phyloP scores from a whole-genome alignment of 2,888 invertebrate species.

The Hydriomena furcata region DNA sequence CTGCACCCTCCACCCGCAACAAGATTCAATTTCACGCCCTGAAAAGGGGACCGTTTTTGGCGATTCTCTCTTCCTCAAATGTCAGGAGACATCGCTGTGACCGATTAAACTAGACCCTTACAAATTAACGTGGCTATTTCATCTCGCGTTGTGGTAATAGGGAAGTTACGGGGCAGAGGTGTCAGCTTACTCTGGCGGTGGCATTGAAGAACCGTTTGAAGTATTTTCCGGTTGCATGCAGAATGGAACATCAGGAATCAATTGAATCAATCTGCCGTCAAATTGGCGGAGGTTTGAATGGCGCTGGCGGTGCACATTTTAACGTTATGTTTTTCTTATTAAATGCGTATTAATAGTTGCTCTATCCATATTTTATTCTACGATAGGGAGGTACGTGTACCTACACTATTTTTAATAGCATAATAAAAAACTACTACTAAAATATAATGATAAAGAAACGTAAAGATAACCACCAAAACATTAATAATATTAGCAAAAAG shows the following conservation, averaged over 20 bases:
- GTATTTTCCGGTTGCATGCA: constrained; percentile 74
- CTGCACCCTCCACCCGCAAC: constrained; percentile 76
- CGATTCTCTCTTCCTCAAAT: constrained; percentile 72
- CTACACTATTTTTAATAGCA: no score
- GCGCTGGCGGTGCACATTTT: constrained; percentile 53
- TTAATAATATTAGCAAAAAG: no score
- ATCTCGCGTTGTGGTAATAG: constrained; percentile 37
- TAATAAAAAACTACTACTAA: no score
- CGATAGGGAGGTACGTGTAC: no score
- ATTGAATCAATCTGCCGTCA: constrained; percentile 78
- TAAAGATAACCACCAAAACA: no score
- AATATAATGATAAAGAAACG: no score
- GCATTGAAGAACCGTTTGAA: constrained; percentile 62
- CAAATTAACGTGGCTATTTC: constrained; percentile 49
- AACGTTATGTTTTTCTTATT: constrained; percentile 44
- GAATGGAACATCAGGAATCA: constrained; percentile 67
- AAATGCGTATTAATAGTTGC: background rate
- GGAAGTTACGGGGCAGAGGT: constrained; percentile 45
- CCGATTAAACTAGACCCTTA: constrained; percentile 58
- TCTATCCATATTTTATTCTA: background rate
- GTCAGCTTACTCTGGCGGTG: constrained; percentile 55
- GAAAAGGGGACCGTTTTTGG: constrained; percentile 73
- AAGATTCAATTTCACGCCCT: constrained; percentile 83
- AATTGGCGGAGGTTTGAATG: constrained; percentile 67
- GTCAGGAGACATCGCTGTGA: constrained; percentile 71